Base-by-base conservation (phyloP, 2,888 invertebrate species). In the Drosophila atroscutellata region DNA sequence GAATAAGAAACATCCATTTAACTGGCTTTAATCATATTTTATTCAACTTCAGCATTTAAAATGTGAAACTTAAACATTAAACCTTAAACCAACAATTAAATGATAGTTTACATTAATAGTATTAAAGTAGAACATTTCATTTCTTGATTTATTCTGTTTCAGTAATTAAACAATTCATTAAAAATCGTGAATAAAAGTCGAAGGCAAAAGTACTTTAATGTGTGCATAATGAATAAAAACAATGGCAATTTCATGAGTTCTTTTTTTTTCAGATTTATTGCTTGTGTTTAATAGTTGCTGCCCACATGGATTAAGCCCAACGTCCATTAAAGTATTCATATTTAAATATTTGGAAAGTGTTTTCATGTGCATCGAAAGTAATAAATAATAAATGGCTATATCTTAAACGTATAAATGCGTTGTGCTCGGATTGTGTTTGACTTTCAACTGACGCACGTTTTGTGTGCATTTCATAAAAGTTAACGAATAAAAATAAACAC, bases 361-460 rank as follows among this genome's bases (percentile, higher is more conserved):
- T 28, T 39, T 4, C 15, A 24, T 15, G 9, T 32, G 26, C 18
- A 30, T 30, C 0, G 36, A 15, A 24, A 13, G 37, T 2, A 65
- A 26, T 55, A 28, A 28, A 55, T 65, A 36, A 42, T 20, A 50
- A 55, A 65, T 42, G 24, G 15, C 28, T 15, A 11, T 26, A 51
- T 20, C 39, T 32, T 45, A 26, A 57, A 57, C 68, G 57, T 37
- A 57, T 51, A 15, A 36, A n/a, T 36, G 34, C 28, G 8, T n/a
- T 26, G 26, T 34, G 39, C 26, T 55, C 49, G 20, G 26, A 8
- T n/a, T 24, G n/a, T 51, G 13, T 67, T 57, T 56, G 50, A 57
- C 42, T 55, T 67, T 39, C 28, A 42, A 24, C 20, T 49, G 28
- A 18, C 45, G 20, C 32, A 36, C 15, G 39, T 28, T 39, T n/a